Evolutionary conservation across 92 coral and sea anemone genomes (phyloP), one percentile per base, ranked within the genome.

Genomic region (Scolanthus callimorphus): DNA sequence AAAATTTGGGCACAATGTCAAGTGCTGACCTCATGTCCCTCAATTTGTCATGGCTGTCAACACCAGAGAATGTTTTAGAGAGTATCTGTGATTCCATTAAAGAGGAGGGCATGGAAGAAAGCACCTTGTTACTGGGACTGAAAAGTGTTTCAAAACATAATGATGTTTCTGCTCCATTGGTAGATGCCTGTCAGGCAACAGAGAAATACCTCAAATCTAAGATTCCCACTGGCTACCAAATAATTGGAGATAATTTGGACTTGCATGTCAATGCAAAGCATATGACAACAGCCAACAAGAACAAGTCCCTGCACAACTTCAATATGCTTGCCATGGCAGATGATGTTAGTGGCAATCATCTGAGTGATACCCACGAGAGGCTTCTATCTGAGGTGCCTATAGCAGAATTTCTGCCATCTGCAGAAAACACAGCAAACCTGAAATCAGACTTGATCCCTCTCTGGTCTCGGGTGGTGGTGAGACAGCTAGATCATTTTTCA

Each of bases 391-490:
- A 64, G 51, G 80, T 60, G 6, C 86, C 76, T 1, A 47, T 79
- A 9, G 3, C 53, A 37, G 1, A 54, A 25, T 73, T 80, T 39
- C 53, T 80, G 0, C 81, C 87, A 44, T 31, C 63, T 13, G 31
- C 12, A 9, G 71, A 25, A 11, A 74, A 82, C 21, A 48, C 72
- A 8, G n/a, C 0, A 10, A 51, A 69, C 20, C 66, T 81, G 1
- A 81, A 81, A 29, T 44, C 27, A 39, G 89, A 82, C 45, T 63
- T 76, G 27, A 44, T 76, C 11, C 24, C 51, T 0, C 38, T 76
- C 8, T 82, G 83, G 89, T 48, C 89, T 0, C 66, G 75, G 17
- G 79, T 75, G 19, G 59, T 82, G 55, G 83, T 75, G 0, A 75
- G 76, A 11, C 56, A 82, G 31, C 38, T 75, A n/a, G 34, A 2